Evolutionary conservation across 2,113 vertebrate species (phyloP).

Genomic region (Piaya cayana): DNA sequence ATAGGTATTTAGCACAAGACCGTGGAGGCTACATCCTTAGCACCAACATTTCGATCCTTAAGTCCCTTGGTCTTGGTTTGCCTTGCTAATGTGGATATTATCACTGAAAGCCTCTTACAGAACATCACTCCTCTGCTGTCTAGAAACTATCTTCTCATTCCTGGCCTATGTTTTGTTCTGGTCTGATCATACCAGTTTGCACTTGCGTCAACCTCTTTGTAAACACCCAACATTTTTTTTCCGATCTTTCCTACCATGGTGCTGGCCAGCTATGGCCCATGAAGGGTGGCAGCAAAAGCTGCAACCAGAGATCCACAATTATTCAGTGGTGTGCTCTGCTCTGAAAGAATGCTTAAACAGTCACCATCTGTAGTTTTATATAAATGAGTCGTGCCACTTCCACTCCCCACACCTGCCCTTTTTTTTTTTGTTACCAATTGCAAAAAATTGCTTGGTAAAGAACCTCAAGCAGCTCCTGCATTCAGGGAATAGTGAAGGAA

Average conservation of each 20-base stretch:
- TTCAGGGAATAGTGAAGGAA: neutral
- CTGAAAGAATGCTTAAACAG: neutral
- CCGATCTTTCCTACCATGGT: neutral
- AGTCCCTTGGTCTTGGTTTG: neutral
- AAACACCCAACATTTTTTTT: neutral
- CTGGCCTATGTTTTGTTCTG: neutral
- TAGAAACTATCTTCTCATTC: neutral
- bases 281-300: neutral
- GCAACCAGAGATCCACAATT: neutral
- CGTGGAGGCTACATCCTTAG: neutral
- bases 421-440: neutral
- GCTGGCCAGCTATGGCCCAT: neutral
- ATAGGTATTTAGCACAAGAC: neutral
- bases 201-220: neutral
- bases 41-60: neutral
- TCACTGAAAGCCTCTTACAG: neutral
- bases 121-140: neutral
- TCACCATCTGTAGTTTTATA: neutral
- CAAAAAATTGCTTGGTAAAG: neutral
- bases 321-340: neutral
- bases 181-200: neutral
- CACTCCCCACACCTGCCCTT: rapidly evolving
- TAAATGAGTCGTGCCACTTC: neutral
- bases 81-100: neutral
- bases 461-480: neutral